Evolutionary conservation across 1,140 invertebrate genomes (phyloP).

Genomic region (Bombus superbus): DNA sequence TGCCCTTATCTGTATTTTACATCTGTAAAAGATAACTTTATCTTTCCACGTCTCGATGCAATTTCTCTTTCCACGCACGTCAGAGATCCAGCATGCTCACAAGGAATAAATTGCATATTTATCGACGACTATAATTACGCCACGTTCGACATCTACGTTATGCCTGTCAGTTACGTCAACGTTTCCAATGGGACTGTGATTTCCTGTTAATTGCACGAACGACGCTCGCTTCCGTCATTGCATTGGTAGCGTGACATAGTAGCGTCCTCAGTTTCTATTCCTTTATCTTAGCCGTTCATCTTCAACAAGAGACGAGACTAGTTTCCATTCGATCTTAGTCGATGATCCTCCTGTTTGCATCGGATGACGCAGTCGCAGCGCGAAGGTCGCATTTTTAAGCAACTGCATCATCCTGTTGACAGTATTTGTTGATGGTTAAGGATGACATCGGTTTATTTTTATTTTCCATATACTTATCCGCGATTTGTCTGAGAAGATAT

Average conservation of each 20-base stretch:
- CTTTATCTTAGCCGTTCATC: background rate
- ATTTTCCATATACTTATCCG: too few relatives aligned
- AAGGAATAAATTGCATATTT: constrained; percentile 1
- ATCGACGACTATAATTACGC: constrained; percentile 22
- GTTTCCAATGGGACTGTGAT: constrained; percentile 16
- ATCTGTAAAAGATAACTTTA: background rate
- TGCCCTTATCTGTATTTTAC: background rate
- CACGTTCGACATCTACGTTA: constrained; percentile 7
- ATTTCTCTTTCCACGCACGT: background rate
- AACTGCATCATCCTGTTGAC: constrained; percentile 72
- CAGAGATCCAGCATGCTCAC: background rate
- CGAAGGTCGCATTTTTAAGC: constrained; percentile 75
- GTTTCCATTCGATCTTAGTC: background rate
- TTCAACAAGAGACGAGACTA: constrained; percentile 7
- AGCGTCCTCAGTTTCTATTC: constrained; percentile 1
- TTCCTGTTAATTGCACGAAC: constrained; percentile 35
- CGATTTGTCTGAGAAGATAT: too few relatives aligned
- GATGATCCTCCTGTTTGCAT: background rate
- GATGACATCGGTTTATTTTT: constrained; percentile 43
- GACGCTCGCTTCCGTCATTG: constrained; percentile 16
- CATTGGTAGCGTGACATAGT: background rate
- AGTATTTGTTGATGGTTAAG: constrained; percentile 64
- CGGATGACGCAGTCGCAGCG: constrained; percentile 55
- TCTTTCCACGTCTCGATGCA: background rate
- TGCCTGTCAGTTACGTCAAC: constrained; percentile 7